Base-by-base conservation (phyloP, 92 coral and sea anemone genomes). In the Heteractis magnifica region DNA sequence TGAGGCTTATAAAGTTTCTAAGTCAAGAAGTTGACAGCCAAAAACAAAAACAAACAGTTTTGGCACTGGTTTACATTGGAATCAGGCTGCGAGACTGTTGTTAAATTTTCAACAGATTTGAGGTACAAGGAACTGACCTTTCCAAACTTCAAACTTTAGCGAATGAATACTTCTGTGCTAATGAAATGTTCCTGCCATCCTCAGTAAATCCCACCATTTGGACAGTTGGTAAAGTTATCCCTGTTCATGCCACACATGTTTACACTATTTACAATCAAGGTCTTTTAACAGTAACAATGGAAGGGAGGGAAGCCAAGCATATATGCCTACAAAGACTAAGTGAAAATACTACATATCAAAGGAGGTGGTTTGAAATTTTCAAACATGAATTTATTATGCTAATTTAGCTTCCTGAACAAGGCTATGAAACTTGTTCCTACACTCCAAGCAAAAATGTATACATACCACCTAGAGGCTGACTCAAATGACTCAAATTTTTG, bases 311-410 rank as follows among this genome's bases (percentile, higher is more conserved):
- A 77, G 95, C 93, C 9, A 92, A 92, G 56, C 95, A 92, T 72
- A 68, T 87, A 52, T 85, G 89, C 49, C 80, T 92, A 51, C 93
- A 87, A 15, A 88, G 81, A 65, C 71, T 87, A 26, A 87, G 95
- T 84, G 79, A 23, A 4, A 89, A 92, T 77, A 87, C 90, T 14
- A 81, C 93, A 15, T 87, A 89, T 77, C 91, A 87, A 52, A 75
- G 82, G 13, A 87, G 95, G 56, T 92, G 93, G 92, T 12, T 48
- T 4, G 92, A 87, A 52, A 81, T 90, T 18, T 92, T 92, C 80
- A 90, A 86, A 86, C 96, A 92, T 71, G 96, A 90, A 56, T 90
- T 90, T 49, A 80, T 92, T 6, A 92, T 90, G 93, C 81, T 92
- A 34, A 70, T 92, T 20, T 90, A 90, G 97, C 76, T 90, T n/a